phyloP scores from a whole-genome alignment of 2,113 vertebrate species.

The Furnarius figulus region DNA sequence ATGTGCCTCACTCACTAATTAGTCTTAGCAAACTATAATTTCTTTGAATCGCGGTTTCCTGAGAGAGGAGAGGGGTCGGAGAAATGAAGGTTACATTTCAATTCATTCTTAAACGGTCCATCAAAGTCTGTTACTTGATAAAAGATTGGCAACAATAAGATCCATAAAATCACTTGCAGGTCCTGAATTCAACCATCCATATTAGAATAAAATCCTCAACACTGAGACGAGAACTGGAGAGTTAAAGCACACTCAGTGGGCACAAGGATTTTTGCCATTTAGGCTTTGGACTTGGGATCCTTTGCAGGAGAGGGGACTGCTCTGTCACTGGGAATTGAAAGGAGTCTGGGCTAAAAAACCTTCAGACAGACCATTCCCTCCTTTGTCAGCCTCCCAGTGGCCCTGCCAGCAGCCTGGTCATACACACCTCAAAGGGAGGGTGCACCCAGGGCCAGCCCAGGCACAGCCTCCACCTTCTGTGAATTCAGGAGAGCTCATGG shows the following conservation, averaged over 20 bases:
- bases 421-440: background rate
- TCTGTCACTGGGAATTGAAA: background rate
- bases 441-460: background rate
- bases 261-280: background rate
- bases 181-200: background rate
- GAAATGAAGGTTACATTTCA: background rate
- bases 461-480: background rate
- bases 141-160: background rate
- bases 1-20: constrained; percentile 6
- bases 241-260: background rate
- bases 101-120: background rate
- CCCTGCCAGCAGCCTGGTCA: background rate
- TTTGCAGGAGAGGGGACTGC: background rate
- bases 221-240: background rate
- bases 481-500: background rate
- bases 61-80: background rate
- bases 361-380: background rate
- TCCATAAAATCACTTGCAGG: background rate
- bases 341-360: background rate
- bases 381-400: background rate
- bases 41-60: background rate
- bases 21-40: constrained; percentile 7
- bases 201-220: background rate
- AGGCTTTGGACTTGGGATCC: background rate
- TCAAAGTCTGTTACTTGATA: background rate